Base-by-base conservation (phyloP, 2,113 vertebrate species). In the Prietella phreatophila region DNA sequence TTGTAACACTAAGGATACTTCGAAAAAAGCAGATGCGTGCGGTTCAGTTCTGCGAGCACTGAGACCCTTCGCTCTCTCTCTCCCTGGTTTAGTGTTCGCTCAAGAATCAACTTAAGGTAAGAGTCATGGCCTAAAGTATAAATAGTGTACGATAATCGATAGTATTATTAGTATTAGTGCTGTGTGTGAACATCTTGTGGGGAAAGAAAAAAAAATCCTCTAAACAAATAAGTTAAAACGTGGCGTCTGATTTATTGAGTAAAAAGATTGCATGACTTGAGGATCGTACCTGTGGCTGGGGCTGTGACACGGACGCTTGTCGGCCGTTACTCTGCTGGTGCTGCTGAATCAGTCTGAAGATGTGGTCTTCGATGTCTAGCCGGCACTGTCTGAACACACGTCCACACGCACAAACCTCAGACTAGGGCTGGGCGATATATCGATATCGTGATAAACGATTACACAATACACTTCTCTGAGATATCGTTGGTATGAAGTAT, bases 291-390 rank as follows among this genome's bases (percentile, higher is more conserved):
- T 99, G 98, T 22, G 98, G 97, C 80, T 96, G 96, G 85, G 96
- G 88, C 88, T 95, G 94, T 94, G 95, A 58, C 93, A 60, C 94
- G 94, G 0, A 93, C 80, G 93, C 95, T 91, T 96, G 96, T 86
- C 93, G 92, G 63, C 96, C 95, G 85, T 90, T 87, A 92, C 91
- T 95, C 85, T 90, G 93, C 63, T 95, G 96, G 1, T 97, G 96
- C 90, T 96, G 97, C 91, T 96, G 94, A 92, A 97, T 95, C 92
- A 99, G 94, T 92, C 87, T 93, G 92, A 94, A 96, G 91, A 99
- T 91, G 93, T 95, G 96, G 89, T 99, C 98, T 94, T 99, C 98
- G 90, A 99, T 97, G 95, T 99, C 98, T 94, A 98, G 97, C 92
- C 97, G 97, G 90, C 95, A 98, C 5, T 96, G 95, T 93, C 98